Conservation (phyloP, 2,888 invertebrate genomes). For the Diadromus collaris region DNA sequence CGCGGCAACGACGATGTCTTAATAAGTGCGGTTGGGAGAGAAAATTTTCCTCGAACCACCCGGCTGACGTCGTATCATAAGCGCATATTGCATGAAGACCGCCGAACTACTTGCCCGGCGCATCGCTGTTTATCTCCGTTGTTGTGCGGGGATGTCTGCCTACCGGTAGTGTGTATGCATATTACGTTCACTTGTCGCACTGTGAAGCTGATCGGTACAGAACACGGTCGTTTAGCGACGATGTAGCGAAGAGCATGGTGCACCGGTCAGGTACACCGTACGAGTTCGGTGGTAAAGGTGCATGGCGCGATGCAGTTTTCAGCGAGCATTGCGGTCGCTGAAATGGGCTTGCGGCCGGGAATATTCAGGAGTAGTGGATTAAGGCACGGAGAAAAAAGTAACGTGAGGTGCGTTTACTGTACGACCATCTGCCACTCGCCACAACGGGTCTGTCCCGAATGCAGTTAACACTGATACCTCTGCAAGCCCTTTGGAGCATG, state of each 20-base stretch:
- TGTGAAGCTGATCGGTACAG: slow-evolving; percentile 17
- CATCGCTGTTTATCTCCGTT: slow-evolving; percentile 27
- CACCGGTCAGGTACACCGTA: slow-evolving; percentile 27
- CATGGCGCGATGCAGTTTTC: slow-evolving; percentile 65
- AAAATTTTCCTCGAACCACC: slow-evolving; percentile 67
- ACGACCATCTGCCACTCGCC: slow-evolving; percentile 67
- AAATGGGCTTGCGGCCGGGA: slow-evolving; percentile 76
- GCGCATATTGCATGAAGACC: slow-evolving; percentile 44
- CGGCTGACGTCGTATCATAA: slow-evolving; percentile 27
- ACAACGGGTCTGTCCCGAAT: slow-evolving; percentile 39
- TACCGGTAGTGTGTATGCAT: slow-evolving; percentile 13
- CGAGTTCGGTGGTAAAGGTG: slow-evolving; percentile 5
- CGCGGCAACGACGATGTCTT: slow-evolving; percentile 75
- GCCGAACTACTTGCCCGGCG: slow-evolving; percentile 32
- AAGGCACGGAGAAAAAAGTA: slow-evolving; percentile 38
- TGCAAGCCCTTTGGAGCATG: slow-evolving; percentile 37
- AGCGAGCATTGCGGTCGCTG: slow-evolving; percentile 76
- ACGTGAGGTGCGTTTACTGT: slow-evolving; percentile 45
- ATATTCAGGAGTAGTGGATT: slow-evolving; percentile 57
- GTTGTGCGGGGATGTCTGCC: slow-evolving; percentile 17
- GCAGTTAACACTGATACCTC: slow-evolving; percentile 72
- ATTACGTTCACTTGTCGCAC: not conserved
- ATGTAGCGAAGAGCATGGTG: slow-evolving; percentile 1
- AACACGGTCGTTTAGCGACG: not conserved
- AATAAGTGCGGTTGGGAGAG: slow-evolving; percentile 77